Percentiles rank a stretch among this genome's conserved stretches.
These are phyloP conservation scores for Leucoraja erinaceus DNA, from an alignment of 2,113 vertebrate species.

Conservation along the genomic window DNA sequence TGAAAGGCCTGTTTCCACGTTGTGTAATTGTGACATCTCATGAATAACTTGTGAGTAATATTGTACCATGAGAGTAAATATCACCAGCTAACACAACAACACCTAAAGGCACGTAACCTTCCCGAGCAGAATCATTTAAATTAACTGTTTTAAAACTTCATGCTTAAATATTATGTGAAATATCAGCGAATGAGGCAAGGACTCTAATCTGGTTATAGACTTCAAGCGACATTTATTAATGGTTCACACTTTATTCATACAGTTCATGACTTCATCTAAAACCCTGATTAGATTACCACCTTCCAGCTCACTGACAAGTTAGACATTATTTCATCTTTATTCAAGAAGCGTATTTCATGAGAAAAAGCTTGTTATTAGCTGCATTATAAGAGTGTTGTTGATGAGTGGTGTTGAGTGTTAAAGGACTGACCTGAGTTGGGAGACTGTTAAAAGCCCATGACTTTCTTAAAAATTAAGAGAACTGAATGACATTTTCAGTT, in stretches of 20 bases:
- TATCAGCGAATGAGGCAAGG: neutral
- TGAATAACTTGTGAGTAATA: neutral
- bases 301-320: neutral
- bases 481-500: no score
- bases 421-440: neutral
- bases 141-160: neutral
- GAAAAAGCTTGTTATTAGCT: neutral
- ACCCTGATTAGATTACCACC: neutral
- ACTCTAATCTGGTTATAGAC: neutral
- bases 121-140: neutral
- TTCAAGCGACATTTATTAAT: neutral
- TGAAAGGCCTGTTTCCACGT: no score
- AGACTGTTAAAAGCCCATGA: no score
- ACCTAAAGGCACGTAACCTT: neutral
- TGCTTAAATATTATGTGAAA: neutral
- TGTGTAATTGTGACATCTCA: no score
- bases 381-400: neutral
- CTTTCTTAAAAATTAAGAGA: no score
- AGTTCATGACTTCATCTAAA: slow-evolving; percentile 17
- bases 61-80: neutral
- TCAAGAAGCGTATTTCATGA: neutral
- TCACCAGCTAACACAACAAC: no score
- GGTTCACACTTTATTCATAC: neutral
- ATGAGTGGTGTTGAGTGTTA: neutral
- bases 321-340: slow-evolving; percentile 27